Evolutionary conservation across 1,140 invertebrate species (phyloP).

Genomic region (Drosophila varians): DNA sequence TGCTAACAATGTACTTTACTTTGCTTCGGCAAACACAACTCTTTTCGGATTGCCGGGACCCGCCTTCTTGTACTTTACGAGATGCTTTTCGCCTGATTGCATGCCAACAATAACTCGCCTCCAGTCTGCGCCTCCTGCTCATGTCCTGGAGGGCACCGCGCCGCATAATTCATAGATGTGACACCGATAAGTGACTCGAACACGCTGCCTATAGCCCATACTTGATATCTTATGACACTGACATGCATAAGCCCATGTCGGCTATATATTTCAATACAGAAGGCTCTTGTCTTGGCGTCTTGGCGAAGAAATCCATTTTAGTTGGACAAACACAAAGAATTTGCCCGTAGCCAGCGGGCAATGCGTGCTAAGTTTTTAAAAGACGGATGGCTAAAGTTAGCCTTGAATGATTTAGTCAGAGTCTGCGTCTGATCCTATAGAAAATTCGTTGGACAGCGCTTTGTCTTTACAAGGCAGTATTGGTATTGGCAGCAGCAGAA

Average conservation of each 20-base stretch:
- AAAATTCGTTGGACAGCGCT: constrained; percentile 26
- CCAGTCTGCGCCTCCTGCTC: constrained; percentile 6
- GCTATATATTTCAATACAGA: constrained; percentile 16
- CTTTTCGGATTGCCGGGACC: constrained; percentile 7
- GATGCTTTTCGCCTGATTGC: constrained; percentile 57
- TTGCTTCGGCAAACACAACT: constrained; percentile 3
- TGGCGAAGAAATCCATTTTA: not conserved
- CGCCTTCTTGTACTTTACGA: constrained; percentile 44
- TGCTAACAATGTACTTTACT: constrained; percentile 45
- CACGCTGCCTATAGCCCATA: constrained; percentile 14
- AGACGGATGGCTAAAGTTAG: constrained; percentile 3
- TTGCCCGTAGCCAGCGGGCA: not conserved
- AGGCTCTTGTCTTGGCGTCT: too few species aligned
- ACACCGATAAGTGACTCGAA: constrained; percentile 42
- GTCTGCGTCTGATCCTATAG: constrained; percentile 15
- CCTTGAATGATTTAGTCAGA: constrained; percentile 25
- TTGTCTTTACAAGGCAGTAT: constrained; percentile 30
- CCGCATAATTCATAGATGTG: constrained; percentile 50
- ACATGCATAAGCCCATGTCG: constrained; percentile 8
- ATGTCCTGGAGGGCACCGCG: constrained; percentile 17
- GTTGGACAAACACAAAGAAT: not conserved
- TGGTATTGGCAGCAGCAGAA: constrained; percentile 16
- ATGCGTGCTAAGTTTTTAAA: not conserved
- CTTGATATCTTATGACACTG: constrained; percentile 18
- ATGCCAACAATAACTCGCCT: constrained; percentile 46